phyloP scores from a whole-genome alignment of 2,888 invertebrate genomes.

The Arrhopalites spinosus region DNA sequence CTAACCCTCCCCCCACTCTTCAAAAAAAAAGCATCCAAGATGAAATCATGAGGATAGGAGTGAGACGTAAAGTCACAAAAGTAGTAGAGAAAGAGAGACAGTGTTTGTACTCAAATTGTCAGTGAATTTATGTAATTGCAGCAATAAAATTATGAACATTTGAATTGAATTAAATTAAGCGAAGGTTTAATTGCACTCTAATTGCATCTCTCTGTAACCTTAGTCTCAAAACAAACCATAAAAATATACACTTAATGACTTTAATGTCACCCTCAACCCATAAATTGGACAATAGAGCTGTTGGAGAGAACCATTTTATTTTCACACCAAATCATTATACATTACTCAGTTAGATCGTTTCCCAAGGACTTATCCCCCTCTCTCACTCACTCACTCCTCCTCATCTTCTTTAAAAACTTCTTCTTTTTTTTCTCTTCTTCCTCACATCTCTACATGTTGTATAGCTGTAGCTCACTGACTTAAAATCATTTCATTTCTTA shows the following conservation, averaged over 20 bases:
- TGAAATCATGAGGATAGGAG: too few relatives aligned
- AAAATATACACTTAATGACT: conserved; percentile 22
- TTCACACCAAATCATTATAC: not conserved
- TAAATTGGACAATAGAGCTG: conserved; percentile 25
- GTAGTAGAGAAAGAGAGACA: too few relatives aligned
- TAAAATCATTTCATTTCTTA: conserved; percentile 21
- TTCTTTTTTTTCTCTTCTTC: too few relatives aligned
- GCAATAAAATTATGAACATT: conserved; percentile 30
- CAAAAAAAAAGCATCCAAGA: too few relatives aligned
- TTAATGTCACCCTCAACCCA: conserved; percentile 8
- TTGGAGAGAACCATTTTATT: conserved; percentile 21
- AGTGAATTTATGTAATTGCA: conserved; percentile 4
- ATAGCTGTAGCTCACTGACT: not conserved
- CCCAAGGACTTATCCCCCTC: not conserved
- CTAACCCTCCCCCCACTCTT: too few relatives aligned
- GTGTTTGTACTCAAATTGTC: conserved; percentile 1
- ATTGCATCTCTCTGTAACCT: conserved; percentile 17
- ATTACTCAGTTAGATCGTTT: conserved; percentile 20
- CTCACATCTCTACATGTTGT: too few relatives aligned
- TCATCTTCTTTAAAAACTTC: too few relatives aligned
- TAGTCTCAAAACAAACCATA: conserved; percentile 21
- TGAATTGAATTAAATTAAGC: conserved; percentile 31
- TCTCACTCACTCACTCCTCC: not conserved
- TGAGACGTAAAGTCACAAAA: too few relatives aligned
- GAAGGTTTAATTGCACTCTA: conserved; percentile 25